phyloP scores from a whole-genome alignment of 2,113 vertebrate genomes.

The Neodontobutis hainanensis region DNA sequence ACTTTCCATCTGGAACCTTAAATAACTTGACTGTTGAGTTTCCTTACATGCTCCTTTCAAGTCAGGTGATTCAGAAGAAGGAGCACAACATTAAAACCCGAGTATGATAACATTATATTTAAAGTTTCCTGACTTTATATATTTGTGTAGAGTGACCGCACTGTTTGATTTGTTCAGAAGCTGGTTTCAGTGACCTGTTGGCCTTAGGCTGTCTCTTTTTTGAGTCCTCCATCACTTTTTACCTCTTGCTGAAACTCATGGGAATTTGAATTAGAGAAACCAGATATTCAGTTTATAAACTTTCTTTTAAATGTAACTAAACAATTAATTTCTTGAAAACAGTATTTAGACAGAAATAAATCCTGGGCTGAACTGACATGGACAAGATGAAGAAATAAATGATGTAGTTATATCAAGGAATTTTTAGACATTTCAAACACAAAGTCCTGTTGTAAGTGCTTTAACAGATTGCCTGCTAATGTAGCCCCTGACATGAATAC shows the following conservation, averaged over 20 bases:
- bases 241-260: constrained; percentile 7
- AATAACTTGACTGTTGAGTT: not conserved
- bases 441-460: too few relatives aligned
- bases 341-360: not conserved
- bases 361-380: too few relatives aligned
- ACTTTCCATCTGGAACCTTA: too few relatives aligned
- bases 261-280: not conserved
- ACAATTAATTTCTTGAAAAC: not conserved
- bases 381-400: too few relatives aligned
- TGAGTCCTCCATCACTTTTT: not conserved
- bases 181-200: not conserved
- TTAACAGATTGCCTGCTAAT: too few relatives aligned
- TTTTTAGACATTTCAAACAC: too few relatives aligned
- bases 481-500: too few relatives aligned
- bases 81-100: not conserved
- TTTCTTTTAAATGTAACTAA: too few relatives aligned
- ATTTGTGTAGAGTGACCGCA: not conserved
- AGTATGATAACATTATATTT: not conserved
- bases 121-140: not conserved
- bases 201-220: not conserved
- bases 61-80: too few relatives aligned
- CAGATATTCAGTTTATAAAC: too few relatives aligned
- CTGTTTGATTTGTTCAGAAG: not conserved
- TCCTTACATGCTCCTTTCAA: not conserved
- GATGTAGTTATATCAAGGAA: too few relatives aligned